Conservation (phyloP, 1,140 invertebrate genomes). For the Diabrotica virgifera region DNA sequence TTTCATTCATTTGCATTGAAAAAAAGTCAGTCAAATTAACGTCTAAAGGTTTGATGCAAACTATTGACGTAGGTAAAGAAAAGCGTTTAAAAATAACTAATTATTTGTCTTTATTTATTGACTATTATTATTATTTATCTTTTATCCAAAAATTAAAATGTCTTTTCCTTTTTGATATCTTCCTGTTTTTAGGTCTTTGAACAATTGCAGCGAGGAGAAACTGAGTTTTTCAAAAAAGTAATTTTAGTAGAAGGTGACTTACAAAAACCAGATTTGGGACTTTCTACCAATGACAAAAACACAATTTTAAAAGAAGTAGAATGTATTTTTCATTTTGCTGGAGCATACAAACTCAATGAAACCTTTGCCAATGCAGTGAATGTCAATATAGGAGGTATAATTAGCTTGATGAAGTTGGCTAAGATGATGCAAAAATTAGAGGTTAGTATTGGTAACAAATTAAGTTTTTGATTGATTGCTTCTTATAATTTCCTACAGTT, state of each 20-base stretch:
- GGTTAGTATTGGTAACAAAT: slow-evolving; percentile 38
- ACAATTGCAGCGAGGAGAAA: slow-evolving; percentile 17
- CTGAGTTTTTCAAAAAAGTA: slow-evolving; percentile 50
- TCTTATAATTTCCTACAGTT: no score
- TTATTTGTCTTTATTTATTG: no score
- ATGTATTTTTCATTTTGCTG: slow-evolving; percentile 59
- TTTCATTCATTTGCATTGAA: no score
- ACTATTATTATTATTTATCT: no score
- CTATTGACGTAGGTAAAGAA: no score
- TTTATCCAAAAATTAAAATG: no score
- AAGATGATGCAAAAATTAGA: slow-evolving; percentile 64
- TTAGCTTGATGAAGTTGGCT: slow-evolving; percentile 60
- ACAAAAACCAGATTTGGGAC: slow-evolving; percentile 57
- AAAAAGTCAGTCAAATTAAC: no score
- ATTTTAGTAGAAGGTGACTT: slow-evolving; percentile 63
- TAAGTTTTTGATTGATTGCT: not conserved
- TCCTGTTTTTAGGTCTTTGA: slow-evolving; percentile 24
- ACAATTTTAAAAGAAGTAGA: slow-evolving; percentile 57
- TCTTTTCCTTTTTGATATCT: not conserved
- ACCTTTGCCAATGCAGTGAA: slow-evolving; percentile 61
- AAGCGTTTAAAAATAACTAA: no score
- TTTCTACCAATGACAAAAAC: slow-evolving; percentile 56
- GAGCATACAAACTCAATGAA: slow-evolving; percentile 68
- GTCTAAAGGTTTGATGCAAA: no score
- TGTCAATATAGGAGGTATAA: slow-evolving; percentile 66